Evolutionary conservation across 2,888 invertebrate species (phyloP).

Genomic region (Punctoribates punctum): DNA sequence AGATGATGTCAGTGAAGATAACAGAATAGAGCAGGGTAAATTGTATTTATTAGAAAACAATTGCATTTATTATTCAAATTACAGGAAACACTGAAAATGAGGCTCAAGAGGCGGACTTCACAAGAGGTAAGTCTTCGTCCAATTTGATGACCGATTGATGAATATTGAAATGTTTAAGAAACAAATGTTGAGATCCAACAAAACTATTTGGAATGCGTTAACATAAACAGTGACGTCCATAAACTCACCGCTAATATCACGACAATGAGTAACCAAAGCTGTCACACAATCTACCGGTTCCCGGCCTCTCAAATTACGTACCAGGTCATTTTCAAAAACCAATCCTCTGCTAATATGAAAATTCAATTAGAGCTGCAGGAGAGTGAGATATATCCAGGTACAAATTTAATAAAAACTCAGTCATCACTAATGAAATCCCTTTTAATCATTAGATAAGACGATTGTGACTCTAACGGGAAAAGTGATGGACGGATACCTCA

Average conservation of each 20-base stretch:
- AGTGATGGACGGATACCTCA: not conserved
- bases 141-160: too few relatives aligned
- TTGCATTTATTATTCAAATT: too few relatives aligned
- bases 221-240: conserved; percentile 5
- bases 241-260: not conserved
- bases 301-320: not conserved
- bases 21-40: too few relatives aligned
- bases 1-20: too few relatives aligned
- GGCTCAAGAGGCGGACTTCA: too few relatives aligned
- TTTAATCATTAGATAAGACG: not conserved
- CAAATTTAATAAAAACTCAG: not conserved
- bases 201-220: not conserved
- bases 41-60: too few relatives aligned
- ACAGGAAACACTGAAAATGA: too few relatives aligned
- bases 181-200: conserved; percentile 1
- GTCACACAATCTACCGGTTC: conserved; percentile 8
- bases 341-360: not conserved
- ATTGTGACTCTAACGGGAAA: not conserved
- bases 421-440: not conserved
- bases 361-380: not conserved
- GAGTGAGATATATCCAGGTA: not conserved
- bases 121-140: too few relatives aligned
- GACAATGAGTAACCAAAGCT: not conserved
- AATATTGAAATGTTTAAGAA: not conserved
- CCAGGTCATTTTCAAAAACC: not conserved